Conservation (phyloP, 30 jellyfish, hydroid and myxozoan genomes). For the Mastigias papua region DNA sequence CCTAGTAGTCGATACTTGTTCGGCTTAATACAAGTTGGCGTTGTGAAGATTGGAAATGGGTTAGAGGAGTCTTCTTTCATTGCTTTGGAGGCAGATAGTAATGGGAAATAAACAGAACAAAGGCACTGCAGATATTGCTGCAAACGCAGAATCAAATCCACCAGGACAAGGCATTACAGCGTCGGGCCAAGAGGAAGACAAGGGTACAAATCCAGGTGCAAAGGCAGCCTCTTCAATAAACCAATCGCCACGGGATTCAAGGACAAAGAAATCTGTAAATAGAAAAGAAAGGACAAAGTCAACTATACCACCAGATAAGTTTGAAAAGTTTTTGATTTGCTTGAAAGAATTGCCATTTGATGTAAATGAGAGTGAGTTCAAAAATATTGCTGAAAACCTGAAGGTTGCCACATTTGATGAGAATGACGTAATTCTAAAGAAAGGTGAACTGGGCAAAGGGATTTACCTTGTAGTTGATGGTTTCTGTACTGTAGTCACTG, state of each 20-base stretch:
- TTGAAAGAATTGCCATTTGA: constrained; percentile 64
- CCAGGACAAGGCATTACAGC: background rate
- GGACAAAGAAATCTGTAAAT: background rate
- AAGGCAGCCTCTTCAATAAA: background rate
- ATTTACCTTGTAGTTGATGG: constrained; percentile 73
- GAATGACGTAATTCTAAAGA: constrained; percentile 26
- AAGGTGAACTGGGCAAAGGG: constrained; percentile 64
- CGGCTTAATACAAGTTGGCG: background rate
- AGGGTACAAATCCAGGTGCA: too few relatives aligned
- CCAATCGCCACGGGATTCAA: background rate
- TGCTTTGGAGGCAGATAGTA: background rate
- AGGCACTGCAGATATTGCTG: background rate
- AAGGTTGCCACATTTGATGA: constrained; percentile 38
- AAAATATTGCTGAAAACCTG: constrained; percentile 20
- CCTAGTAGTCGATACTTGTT: too few relatives aligned
- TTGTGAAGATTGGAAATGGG: background rate
- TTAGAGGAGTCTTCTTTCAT: background rate
- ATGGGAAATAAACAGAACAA: constrained; percentile 30
- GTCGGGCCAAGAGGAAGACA: background rate
- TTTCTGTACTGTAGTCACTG: constrained; percentile 48
- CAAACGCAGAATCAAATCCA: background rate
- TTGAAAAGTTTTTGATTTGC: constrained; percentile 46
- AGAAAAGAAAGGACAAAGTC: background rate
- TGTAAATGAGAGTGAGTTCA: constrained; percentile 49
- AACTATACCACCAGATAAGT: constrained; percentile 18